Conservation (phyloP, 2,113 vertebrate species). For the Fulica atra region DNA sequence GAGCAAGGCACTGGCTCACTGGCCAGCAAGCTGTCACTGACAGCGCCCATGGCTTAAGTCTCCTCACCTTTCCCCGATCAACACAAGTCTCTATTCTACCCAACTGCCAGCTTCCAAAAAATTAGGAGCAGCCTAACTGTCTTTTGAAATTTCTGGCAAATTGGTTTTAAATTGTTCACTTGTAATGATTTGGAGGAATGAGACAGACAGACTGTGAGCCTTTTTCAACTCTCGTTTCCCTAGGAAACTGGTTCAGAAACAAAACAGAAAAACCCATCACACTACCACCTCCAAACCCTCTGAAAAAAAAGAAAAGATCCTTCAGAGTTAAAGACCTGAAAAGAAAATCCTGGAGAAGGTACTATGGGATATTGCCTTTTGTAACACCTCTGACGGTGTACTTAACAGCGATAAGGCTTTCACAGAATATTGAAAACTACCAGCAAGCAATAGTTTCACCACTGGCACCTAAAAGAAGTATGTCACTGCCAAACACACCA, state of each 20-base stretch:
- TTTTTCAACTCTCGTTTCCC: constrained; percentile 49
- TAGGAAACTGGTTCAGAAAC: constrained; percentile 35
- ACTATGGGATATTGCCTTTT: not conserved
- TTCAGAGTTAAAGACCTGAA: not conserved
- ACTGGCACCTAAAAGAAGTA: constrained; percentile 49
- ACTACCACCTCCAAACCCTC: not conserved
- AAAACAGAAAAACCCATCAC: constrained; percentile 13
- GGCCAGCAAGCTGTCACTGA: rapidly evolving
- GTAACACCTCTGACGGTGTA: not conserved
- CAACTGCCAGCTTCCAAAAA: not conserved
- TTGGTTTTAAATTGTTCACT: not conserved
- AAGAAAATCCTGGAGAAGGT: constrained; percentile 8
- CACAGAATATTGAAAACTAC: constrained; percentile 18
- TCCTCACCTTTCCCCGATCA: not conserved
- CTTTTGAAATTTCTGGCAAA: not conserved
- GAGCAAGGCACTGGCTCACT: not conserved
- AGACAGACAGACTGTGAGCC: constrained; percentile 45
- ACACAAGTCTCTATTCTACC: not conserved
- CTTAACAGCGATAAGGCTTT: constrained; percentile 1
- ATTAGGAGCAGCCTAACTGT: not conserved
- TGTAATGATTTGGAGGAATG: constrained; percentile 27
- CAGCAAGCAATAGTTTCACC: constrained; percentile 47
- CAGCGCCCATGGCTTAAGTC: rapidly evolving
- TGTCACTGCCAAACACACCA: constrained; percentile 62
- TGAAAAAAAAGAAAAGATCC: not conserved